These are phyloP conservation scores for Prunella strophiata DNA, from an alignment of 2,797 vertebrate species.

Conservation along the genomic window DNA sequence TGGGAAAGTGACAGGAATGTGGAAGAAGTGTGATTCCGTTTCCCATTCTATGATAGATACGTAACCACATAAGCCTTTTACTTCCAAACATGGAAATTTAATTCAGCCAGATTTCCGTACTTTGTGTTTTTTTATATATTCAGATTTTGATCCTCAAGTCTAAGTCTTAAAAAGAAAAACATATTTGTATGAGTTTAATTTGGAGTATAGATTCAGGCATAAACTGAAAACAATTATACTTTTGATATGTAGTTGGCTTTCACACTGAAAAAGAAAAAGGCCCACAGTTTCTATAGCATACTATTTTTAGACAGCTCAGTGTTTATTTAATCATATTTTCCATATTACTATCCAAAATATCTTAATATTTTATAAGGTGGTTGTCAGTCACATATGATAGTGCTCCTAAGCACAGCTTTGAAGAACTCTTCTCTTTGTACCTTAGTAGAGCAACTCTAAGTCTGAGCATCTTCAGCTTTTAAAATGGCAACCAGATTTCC, in stretches of 20 bases:
- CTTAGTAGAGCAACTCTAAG: not conserved
- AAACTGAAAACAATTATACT: slow-evolving; percentile 18
- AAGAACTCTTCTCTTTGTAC: slow-evolving; percentile 22
- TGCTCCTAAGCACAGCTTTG: slow-evolving; percentile 4
- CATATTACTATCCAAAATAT: slow-evolving; percentile 22
- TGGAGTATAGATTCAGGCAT: slow-evolving; percentile 21
- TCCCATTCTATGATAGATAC: slow-evolving; percentile 16
- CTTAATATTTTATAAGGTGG: slow-evolving; percentile 42
- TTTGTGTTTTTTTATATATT: slow-evolving; percentile 21
- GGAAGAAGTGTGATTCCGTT: not conserved
- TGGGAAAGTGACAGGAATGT: not conserved
- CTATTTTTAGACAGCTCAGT: slow-evolving; percentile 45
- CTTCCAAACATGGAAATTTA: slow-evolving; percentile 58
- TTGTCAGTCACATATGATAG: slow-evolving; percentile 26
- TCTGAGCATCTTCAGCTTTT: not conserved
- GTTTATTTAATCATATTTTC: slow-evolving; percentile 49
- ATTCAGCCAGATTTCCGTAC: slow-evolving; percentile 6
- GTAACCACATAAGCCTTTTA: not conserved
- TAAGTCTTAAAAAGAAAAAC: slow-evolving; percentile 44
- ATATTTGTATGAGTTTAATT: slow-evolving; percentile 43
- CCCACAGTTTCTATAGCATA: not conserved
- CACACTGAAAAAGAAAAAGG: not conserved
- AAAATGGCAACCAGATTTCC: not conserved
- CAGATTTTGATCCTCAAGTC: slow-evolving; percentile 12
- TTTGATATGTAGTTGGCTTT: slow-evolving; percentile 41